These are phyloP conservation scores for Trachelipus rathkii DNA, from an alignment of 1,140 invertebrate species.

Conservation along the genomic window DNA sequence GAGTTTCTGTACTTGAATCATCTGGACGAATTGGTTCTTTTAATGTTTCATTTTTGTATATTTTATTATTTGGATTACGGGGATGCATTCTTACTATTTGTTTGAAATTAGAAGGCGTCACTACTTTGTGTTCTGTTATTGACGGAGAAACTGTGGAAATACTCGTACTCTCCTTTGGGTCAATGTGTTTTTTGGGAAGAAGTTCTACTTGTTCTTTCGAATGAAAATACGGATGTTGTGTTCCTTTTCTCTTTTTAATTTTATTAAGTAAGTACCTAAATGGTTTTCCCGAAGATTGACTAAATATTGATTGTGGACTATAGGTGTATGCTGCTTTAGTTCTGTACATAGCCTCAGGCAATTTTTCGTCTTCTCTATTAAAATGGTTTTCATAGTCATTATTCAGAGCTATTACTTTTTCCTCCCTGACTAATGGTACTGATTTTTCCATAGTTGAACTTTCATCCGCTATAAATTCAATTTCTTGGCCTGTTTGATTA, in stretches of 20 bases:
- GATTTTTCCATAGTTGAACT: background rate
- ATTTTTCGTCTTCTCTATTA: background rate
- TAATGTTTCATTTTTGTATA: background rate
- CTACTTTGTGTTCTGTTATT: background rate
- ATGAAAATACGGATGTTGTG: background rate
- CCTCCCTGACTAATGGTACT: background rate
- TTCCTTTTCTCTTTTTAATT: background rate
- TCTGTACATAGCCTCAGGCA: background rate
- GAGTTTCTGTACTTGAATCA: background rate
- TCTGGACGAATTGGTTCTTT: background rate
- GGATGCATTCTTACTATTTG: slow-evolving; percentile 3
- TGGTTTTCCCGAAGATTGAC: background rate
- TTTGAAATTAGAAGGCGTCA: background rate
- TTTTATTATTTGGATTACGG: background rate
- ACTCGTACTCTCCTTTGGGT: background rate
- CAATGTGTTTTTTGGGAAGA: background rate
- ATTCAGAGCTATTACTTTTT: background rate
- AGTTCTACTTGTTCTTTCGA: background rate
- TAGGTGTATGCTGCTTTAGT: background rate
- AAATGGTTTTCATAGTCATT: background rate
- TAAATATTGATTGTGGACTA: background rate
- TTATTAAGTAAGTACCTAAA: background rate
- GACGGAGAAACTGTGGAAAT: background rate
- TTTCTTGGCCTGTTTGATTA: background rate
- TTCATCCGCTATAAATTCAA: background rate